Evolutionary conservation across 2,113 vertebrate genomes (phyloP), one percentile per base, ranked within the genome.

Genomic region (Sigmodon hispidus): DNA sequence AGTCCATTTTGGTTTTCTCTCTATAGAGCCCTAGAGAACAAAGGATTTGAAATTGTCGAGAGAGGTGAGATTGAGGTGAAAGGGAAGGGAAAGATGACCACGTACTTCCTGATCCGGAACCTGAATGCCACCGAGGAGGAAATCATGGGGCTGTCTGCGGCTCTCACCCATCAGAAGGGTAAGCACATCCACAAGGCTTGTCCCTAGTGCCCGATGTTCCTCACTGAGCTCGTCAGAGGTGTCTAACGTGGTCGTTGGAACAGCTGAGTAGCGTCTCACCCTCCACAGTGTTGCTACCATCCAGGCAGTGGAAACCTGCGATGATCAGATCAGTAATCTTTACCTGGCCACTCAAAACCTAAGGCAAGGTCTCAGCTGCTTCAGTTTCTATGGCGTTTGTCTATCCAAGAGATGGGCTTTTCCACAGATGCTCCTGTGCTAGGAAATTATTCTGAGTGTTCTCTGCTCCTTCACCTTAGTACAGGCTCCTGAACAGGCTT

Each of bases 21-120:
- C 1, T 88, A 29, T 88, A 99, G 99, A 92, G 96, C 97, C 87
- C 93, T 99, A 69, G 97, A 98, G 97, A 98, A 98, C 59, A 94
- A 97, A 93, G 98, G 97, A 5, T 99, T 99, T 98, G 97, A 98
- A 98, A 98, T 94, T 63, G n/a, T 59, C 21, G 94, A 98, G 95
- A 98, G 98, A 63, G 99, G 98, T 59, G 97, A 98, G 93, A 99
- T 98, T 5, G 96, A 99, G 90, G 98, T 99, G 77, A 99, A 99
- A 97, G 99, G 98, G 7, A 99, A 99, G 98, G 98, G 98, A 24
- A 98, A 98, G 97, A 99, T 99, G 98, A 98, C 87, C 92, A 99
- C 98, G 0, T 98, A 98, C 96, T 99, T 99, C 97, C 97, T 99
- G 87, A 81, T 98, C 61, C 96, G 97, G 94, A 99, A 99, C 85